A percentile compares a stretch with the other conserved stretches of the same genome.
Evolutionary conservation across 23 tunicate species (phyloP).

Genomic region (Phallusia fumigata): DNA sequence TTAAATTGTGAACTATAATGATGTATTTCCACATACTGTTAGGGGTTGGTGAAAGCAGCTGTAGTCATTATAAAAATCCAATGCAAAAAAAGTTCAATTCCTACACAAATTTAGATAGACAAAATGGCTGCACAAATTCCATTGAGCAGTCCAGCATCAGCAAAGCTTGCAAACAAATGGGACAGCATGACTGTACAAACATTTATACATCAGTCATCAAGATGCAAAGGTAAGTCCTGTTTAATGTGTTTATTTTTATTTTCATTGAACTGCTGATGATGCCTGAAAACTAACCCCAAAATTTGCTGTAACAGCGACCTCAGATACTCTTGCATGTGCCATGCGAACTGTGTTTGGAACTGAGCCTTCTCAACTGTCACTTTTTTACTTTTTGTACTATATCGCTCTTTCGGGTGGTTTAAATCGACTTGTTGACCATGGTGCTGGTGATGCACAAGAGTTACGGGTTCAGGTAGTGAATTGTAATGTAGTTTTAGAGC

Average conservation of each 20-base stretch:
- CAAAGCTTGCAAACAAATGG: conserved; percentile 42
- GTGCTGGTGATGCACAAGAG: conserved; percentile 77
- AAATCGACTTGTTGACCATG: conserved; percentile 26
- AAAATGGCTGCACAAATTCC: conserved; percentile 20
- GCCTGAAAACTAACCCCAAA: not conserved
- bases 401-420: conserved; percentile 61
- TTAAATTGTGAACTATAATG: not conserved
- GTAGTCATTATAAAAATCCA: too few relatives aligned
- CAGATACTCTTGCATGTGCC: conserved; percentile 31
- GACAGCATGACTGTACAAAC: conserved; percentile 61
- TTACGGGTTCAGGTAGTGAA: conserved; percentile 57
- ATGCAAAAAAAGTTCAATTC: too few relatives aligned
- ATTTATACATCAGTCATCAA: conserved; percentile 26
- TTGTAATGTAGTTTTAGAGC: not conserved
- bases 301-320: conserved; percentile 30
- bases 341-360: conserved; percentile 56
- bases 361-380: conserved; percentile 57
- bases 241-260: too few relatives aligned
- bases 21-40: too few relatives aligned
- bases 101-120: not conserved
- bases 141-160: conserved; percentile 10
- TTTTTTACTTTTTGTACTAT: conserved; percentile 61
- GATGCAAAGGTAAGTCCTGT: conserved; percentile 12
- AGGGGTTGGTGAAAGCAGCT: too few relatives aligned
- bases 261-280: too few relatives aligned